These are phyloP conservation scores for Cuculus canorus DNA, from an alignment of 2,797 vertebrate species.

Conservation along the genomic window DNA sequence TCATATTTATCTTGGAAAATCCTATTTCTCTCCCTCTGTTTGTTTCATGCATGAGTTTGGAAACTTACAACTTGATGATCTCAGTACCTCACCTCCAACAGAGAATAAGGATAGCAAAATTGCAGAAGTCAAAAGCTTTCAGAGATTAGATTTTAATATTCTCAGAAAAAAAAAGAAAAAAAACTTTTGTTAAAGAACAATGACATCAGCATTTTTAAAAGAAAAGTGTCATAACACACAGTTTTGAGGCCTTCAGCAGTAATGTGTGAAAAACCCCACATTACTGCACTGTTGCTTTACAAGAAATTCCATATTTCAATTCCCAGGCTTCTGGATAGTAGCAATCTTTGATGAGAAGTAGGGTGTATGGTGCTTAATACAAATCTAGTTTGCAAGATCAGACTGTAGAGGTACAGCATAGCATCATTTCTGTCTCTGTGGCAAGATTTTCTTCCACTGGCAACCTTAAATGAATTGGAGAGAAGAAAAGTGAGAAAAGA, in stretches of 20 bases:
- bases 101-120: neutral
- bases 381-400: neutral
- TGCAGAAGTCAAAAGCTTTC: neutral
- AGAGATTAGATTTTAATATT: neutral
- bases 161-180: neutral
- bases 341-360: neutral
- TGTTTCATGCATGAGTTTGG: neutral
- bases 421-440: neutral
- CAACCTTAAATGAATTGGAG: neutral
- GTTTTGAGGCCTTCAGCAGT: neutral
- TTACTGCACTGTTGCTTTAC: neutral
- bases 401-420: neutral
- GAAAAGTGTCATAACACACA: neutral
- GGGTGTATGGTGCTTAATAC: neutral
- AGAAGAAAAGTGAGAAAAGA: neutral
- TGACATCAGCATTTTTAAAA: neutral
- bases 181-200: neutral
- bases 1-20: neutral
- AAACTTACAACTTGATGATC: neutral
- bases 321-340: neutral
- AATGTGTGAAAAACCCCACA: neutral
- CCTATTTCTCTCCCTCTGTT: neutral
- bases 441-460: neutral
- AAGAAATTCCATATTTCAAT: neutral
- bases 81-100: neutral